Percentiles rank a stretch among this genome's conserved stretches.
These are phyloP conservation scores for Crepidodera aurea DNA, from an alignment of 2,888 invertebrate genomes.

Conservation along the genomic window DNA sequence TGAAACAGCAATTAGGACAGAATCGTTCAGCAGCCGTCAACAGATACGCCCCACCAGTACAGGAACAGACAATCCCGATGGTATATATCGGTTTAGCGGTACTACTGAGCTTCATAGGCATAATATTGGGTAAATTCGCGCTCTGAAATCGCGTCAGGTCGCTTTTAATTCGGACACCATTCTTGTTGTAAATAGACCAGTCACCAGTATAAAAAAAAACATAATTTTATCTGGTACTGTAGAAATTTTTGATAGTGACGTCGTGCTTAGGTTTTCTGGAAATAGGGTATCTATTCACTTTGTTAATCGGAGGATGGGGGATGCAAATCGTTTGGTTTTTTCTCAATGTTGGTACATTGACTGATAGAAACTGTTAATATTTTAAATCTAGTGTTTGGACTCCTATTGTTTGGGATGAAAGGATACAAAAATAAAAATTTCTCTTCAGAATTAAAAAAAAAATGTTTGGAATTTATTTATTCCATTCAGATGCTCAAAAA, in stretches of 20 bases:
- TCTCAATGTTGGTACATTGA: constrained; percentile 11
- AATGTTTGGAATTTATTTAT: too few relatives aligned
- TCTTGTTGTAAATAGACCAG: constrained; percentile 31
- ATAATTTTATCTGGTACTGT: constrained; percentile 27
- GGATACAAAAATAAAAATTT: too few relatives aligned
- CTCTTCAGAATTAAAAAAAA: too few relatives aligned
- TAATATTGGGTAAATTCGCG: constrained; percentile 82
- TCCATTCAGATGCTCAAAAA: too few relatives aligned
- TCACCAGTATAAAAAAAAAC: constrained; percentile 14
- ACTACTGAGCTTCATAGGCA: constrained; percentile 75
- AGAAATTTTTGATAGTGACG: constrained; percentile 31
- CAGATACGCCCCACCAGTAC: constrained; percentile 68
- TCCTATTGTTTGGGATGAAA: too few relatives aligned
- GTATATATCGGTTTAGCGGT: constrained; percentile 73
- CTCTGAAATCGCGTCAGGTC: constrained; percentile 69
- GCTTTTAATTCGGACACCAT: constrained; percentile 26
- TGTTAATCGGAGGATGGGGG: constrained; percentile 23
- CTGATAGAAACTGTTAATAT: too few relatives aligned
- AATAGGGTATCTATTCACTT: constrained; percentile 26
- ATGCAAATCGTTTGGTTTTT: constrained; percentile 14
- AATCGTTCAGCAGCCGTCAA: constrained; percentile 49
- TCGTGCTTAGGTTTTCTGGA: constrained; percentile 27
- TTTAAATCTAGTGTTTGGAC: too few relatives aligned
- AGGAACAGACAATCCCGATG: constrained; percentile 67
- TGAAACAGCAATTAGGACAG: constrained; percentile 63